Percentiles rank a stretch among this genome's conserved stretches.
Conservation (phyloP, 2,888 invertebrate species). For the Aphodius sticticus region DNA sequence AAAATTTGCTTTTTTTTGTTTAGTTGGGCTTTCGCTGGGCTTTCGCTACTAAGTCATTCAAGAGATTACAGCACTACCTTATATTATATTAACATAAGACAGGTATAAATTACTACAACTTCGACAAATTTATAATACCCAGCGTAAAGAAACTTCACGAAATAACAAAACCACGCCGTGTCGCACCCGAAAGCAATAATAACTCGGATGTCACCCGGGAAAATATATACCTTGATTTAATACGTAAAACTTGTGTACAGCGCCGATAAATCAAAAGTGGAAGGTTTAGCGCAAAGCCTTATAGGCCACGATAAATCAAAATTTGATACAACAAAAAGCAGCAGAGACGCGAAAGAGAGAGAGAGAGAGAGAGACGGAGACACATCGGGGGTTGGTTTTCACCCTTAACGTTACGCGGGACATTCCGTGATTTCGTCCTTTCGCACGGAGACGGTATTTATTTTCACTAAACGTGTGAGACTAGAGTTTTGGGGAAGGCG, state of each 20-base stretch:
- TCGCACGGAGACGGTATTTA: slow-evolving; percentile 41
- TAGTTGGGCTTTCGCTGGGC: too few relatives aligned
- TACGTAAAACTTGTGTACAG: slow-evolving; percentile 23
- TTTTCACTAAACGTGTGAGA: slow-evolving; percentile 42
- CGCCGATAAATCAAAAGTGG: slow-evolving; percentile 15
- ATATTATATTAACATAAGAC: background rate
- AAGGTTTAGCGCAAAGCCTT: slow-evolving; percentile 5
- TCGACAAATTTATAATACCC: background rate
- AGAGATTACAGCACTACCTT: background rate
- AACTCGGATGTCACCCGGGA: slow-evolving; percentile 30
- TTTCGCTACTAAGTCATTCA: too few relatives aligned
- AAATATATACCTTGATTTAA: slow-evolving; percentile 25
- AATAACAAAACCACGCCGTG: background rate
- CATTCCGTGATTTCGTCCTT: slow-evolving; percentile 40
- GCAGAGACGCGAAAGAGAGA: background rate
- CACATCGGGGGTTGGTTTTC: background rate
- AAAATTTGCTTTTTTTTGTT: too few relatives aligned
- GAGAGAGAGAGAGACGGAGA: slow-evolving; percentile 25
- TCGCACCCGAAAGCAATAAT: slow-evolving; percentile 21
- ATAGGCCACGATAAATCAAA: slow-evolving; percentile 34
- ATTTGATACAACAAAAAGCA: slow-evolving; percentile 28
- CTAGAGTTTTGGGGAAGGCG: slow-evolving; percentile 41
- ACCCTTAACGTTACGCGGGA: slow-evolving; percentile 27
- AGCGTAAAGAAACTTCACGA: background rate
- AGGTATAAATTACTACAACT: background rate